These are phyloP conservation scores for Tiphia femorata DNA, from an alignment of 2,888 invertebrate genomes.

Conservation along the genomic window DNA sequence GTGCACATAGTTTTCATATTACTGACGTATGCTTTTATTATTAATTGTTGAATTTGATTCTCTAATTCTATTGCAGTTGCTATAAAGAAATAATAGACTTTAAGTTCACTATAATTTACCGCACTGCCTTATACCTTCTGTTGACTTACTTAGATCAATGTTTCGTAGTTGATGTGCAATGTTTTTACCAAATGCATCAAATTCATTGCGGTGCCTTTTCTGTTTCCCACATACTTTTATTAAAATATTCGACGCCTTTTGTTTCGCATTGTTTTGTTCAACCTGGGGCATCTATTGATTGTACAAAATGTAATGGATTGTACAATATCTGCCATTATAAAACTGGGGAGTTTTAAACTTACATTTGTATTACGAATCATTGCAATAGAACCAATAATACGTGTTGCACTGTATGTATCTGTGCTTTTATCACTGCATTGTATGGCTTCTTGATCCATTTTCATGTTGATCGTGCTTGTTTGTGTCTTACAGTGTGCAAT, in stretches of 20 bases:
- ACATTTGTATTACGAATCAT: neutral
- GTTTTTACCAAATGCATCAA: constrained; percentile 35
- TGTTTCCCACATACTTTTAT: neutral
- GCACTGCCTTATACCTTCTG: neutral
- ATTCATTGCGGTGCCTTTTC: constrained; percentile 21
- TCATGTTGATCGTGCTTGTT: too few species aligned
- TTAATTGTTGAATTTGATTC: constrained; percentile 28
- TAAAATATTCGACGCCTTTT: neutral
- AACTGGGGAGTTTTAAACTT: neutral
- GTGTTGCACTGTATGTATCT: too few species aligned
- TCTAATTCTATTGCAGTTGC: constrained; percentile 30
- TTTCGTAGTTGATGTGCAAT: constrained; percentile 34
- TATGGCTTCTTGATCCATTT: too few species aligned
- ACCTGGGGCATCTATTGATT: neutral
- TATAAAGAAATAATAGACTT: constrained; percentile 11
- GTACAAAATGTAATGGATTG: neutral
- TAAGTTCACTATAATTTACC: neutral
- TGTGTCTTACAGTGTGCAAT: too few species aligned
- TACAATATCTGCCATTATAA: neutral
- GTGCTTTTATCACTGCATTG: too few species aligned
- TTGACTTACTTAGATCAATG: constrained; percentile 29
- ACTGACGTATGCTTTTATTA: constrained; percentile 23
- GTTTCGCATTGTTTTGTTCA: neutral
- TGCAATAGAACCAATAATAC: neutral
- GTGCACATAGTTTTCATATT: constrained; percentile 9